These are phyloP conservation scores for Dioctria linearis DNA, from an alignment of 2,888 invertebrate genomes.

Conservation along the genomic window DNA sequence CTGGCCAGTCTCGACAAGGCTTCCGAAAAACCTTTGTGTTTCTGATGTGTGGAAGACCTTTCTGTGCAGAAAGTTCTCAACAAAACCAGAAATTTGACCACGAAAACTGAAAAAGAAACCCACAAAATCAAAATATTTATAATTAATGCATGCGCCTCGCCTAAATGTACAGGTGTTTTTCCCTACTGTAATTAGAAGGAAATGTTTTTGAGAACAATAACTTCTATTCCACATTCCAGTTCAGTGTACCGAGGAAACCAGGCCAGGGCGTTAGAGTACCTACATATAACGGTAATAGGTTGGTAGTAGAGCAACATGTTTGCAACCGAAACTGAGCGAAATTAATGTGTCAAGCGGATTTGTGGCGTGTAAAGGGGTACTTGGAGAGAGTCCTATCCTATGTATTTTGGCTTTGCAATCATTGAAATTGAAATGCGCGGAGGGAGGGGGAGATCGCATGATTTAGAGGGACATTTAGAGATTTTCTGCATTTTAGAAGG, in stretches of 20 bases:
- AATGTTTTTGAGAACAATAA: slow-evolving; percentile 31
- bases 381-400: not conserved
- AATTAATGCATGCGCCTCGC: slow-evolving; percentile 44
- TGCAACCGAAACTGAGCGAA: slow-evolving; percentile 19
- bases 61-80: slow-evolving; percentile 33
- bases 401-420: slow-evolving; percentile 20
- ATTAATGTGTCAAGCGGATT: slow-evolving; percentile 49
- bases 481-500: slow-evolving; percentile 14
- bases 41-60: not conserved
- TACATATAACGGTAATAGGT: not conserved
- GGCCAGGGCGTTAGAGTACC: too few species aligned
- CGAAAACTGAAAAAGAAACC: slow-evolving; percentile 48
- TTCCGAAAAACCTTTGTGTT: not conserved
- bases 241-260: too few species aligned
- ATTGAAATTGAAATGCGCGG: slow-evolving; percentile 28
- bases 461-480: not conserved
- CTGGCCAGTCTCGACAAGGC: slow-evolving; percentile 22
- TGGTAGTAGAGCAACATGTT: slow-evolving; percentile 41
- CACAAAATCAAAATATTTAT: slow-evolving; percentile 50
- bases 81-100: slow-evolving; percentile 45
- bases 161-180: slow-evolving; percentile 32
- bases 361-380: not conserved
- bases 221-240: not conserved
- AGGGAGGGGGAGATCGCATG: not conserved
- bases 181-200: slow-evolving; percentile 45